Percentiles rank a stretch among this genome's conserved stretches.
Evolutionary conservation across 2,113 vertebrate species (phyloP).

Genomic region (Amazona guildingii): DNA sequence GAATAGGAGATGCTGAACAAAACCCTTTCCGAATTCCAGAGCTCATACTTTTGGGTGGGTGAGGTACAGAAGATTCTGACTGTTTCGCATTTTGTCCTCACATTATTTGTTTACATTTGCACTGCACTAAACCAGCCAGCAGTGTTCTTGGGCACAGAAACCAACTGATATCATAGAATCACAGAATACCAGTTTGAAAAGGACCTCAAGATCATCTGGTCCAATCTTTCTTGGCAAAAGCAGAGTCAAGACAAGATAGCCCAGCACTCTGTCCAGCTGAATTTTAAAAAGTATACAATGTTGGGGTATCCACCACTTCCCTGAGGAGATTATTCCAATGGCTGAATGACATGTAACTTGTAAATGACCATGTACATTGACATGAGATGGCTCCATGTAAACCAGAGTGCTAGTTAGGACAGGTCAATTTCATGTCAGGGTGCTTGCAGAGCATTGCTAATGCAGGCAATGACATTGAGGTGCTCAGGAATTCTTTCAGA

Average conservation of each 20-base stretch:
- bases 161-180: not conserved
- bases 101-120: not conserved
- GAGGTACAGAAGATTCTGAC: not conserved
- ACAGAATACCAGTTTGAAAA: not conserved
- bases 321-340: not conserved
- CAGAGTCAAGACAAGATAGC: not conserved
- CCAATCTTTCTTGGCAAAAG: not conserved
- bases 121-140: too few species aligned
- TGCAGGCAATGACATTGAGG: not conserved
- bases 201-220: not conserved
- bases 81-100: not conserved
- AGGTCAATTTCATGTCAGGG: not conserved
- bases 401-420: not conserved
- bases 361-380: rapidly evolving
- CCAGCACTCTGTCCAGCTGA: not conserved
- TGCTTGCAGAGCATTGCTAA: not conserved
- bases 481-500: not conserved
- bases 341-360: not conserved
- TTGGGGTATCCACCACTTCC: not conserved
- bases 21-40: not conserved
- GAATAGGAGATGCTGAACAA: not conserved
- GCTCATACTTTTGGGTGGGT: not conserved
- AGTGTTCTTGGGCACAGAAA: not conserved
- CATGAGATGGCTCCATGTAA: not conserved
- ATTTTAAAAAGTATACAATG: not conserved